Evolutionary conservation across 2,113 vertebrate genomes (phyloP).

Genomic region (Balaeniceps rex): DNA sequence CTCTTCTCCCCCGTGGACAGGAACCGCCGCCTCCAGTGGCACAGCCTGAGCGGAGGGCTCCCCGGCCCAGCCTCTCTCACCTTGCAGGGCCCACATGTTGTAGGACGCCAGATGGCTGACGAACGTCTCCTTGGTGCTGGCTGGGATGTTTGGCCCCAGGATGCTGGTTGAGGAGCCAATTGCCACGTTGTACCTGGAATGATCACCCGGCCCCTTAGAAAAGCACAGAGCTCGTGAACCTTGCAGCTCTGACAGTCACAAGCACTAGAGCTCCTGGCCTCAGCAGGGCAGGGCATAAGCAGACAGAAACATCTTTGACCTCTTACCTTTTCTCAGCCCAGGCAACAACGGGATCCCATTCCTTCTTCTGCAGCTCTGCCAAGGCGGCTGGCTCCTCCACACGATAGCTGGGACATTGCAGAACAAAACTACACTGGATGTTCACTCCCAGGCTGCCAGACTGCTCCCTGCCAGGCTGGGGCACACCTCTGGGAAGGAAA

Average conservation of each 20-base stretch:
- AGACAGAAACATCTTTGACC: background rate
- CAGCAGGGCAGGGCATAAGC: background rate
- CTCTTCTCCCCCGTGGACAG: accelerated
- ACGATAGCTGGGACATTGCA: slow-evolving; percentile 82
- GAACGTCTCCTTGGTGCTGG: slow-evolving; percentile 85
- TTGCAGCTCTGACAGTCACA: background rate
- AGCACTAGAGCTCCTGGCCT: background rate
- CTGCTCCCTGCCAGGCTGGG: background rate
- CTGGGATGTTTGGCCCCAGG: slow-evolving; percentile 87
- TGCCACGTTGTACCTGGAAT: slow-evolving; percentile 82
- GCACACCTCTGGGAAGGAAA: background rate
- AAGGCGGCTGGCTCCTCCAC: slow-evolving; percentile 89
- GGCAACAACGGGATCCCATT: slow-evolving; percentile 90
- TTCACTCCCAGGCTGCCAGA: background rate
- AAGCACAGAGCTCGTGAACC: background rate
- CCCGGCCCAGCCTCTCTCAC: slow-evolving; percentile 38
- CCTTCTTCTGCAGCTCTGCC: slow-evolving; percentile 92
- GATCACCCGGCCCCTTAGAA: background rate
- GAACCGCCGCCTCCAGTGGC: background rate
- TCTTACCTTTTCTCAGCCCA: slow-evolving; percentile 92
- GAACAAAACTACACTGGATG: background rate
- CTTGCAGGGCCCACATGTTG: slow-evolving; percentile 93
- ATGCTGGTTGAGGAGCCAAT: slow-evolving; percentile 92
- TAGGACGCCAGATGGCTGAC: slow-evolving; percentile 87
- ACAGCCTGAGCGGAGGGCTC: background rate